Conservation (phyloP, 2,113 vertebrate genomes). For the Oryctolagus cuniculus region mOryCun1.1 NC_091438.1:109165001-109165500, state of each 20-base stretch:
- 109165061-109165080: slow-evolving; percentile 80
- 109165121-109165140: slow-evolving; percentile 79
- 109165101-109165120: slow-evolving; percentile 82
- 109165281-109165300: slow-evolving; percentile 64
- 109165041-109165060: slow-evolving; percentile 76
- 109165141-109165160: slow-evolving; percentile 75
- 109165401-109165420: background rate
- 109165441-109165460: background rate
- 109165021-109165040: slow-evolving; percentile 69
- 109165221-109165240: slow-evolving; percentile 25
- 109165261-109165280: slow-evolving; percentile 54
- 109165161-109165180: slow-evolving; percentile 64
- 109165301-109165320: slow-evolving; percentile 62
- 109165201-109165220: background rate
- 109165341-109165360: slow-evolving; percentile 49
- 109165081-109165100: slow-evolving; percentile 80
- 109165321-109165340: slow-evolving; percentile 40
- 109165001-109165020: slow-evolving; percentile 80
- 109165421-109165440: background rate
- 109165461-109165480: background rate
- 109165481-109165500: background rate
- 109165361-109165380: background rate
- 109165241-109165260: slow-evolving; percentile 5
- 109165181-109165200: slow-evolving; percentile 55
- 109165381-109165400: background rate